A percentile compares a stretch with the other conserved stretches of the same genome.
Conservation (phyloP, 2,797 vertebrate species). For the Mormyrus hasselquistii region DNA sequence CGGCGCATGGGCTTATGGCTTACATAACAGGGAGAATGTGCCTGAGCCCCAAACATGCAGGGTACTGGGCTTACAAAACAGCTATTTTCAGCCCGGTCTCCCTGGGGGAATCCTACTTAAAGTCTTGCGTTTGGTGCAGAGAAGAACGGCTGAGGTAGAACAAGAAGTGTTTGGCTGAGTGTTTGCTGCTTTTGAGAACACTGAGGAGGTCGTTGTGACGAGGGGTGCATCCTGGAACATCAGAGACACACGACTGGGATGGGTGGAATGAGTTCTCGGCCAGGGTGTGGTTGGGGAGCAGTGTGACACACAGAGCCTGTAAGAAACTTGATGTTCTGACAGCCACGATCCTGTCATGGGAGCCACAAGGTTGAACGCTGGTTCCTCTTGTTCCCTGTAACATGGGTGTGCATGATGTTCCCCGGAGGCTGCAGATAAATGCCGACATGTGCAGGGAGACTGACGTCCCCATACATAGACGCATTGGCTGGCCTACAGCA, state of each 20-base stretch:
- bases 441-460: not conserved
- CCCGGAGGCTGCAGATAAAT: not conserved
- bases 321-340: constrained; percentile 1
- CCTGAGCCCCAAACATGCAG: not conserved
- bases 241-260: not conserved
- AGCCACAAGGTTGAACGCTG: constrained; percentile 8
- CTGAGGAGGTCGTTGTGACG: not conserved
- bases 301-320: not conserved
- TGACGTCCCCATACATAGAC: not conserved
- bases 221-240: not conserved
- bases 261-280: not conserved
- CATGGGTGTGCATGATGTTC: not conserved
- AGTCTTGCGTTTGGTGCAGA: not conserved
- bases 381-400: not conserved
- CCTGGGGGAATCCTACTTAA: not conserved
- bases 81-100: not conserved
- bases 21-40: not conserved
- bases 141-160: not conserved
- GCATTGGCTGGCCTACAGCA: not conserved
- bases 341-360: not conserved
- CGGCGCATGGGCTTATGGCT: not conserved
- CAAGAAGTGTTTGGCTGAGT: not conserved
- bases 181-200: not conserved
- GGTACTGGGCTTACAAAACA: constrained; percentile 2
- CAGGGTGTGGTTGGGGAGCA: not conserved